A percentile compares a stretch with the other conserved stretches of the same genome.
phyloP scores from a whole-genome alignment of 2,888 invertebrate species.

The Cryptus viduatorius region DNA sequence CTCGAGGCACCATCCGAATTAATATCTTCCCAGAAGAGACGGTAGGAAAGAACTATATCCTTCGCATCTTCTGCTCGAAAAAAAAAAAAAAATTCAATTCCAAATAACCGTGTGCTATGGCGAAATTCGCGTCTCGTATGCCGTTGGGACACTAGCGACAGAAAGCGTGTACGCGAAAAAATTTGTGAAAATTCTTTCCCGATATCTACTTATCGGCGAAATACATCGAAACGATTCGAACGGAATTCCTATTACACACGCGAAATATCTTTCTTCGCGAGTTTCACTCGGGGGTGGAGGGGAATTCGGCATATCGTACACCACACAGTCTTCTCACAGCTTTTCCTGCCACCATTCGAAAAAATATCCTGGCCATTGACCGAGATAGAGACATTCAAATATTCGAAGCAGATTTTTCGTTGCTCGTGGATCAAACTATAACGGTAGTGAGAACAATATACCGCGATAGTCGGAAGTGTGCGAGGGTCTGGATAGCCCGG shows the following conservation, averaged over 20 bases:
- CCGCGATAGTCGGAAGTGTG: constrained; percentile 18
- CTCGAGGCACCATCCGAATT: neutral
- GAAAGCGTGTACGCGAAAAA: neutral
- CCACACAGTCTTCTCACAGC: constrained; percentile 1
- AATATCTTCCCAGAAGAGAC: neutral
- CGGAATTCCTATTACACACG: constrained; percentile 12
- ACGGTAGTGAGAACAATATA: constrained; percentile 30
- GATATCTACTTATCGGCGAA: constrained; percentile 52
- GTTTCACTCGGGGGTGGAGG: neutral
- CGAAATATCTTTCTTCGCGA: constrained; percentile 27
- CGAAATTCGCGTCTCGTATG: neutral
- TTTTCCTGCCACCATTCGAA: constrained; percentile 7
- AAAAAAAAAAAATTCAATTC: constrained; percentile 24
- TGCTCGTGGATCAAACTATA: neutral
- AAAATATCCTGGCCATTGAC: neutral
- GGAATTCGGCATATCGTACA: neutral
- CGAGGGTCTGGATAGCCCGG: neutral
- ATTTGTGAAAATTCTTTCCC: constrained; percentile 52
- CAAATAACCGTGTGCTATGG: constrained; percentile 1
- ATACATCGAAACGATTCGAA: constrained; percentile 35
- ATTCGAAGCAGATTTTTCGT: constrained; percentile 43
- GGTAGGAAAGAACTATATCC: neutral
- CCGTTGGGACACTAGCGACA: neutral
- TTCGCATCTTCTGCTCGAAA: neutral
- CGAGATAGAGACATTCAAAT: constrained; percentile 20